Percentiles rank a stretch among this genome's conserved stretches.
Evolutionary conservation across 2,113 vertebrate species (phyloP).

Genomic region (Sorex fumeus): DNA sequence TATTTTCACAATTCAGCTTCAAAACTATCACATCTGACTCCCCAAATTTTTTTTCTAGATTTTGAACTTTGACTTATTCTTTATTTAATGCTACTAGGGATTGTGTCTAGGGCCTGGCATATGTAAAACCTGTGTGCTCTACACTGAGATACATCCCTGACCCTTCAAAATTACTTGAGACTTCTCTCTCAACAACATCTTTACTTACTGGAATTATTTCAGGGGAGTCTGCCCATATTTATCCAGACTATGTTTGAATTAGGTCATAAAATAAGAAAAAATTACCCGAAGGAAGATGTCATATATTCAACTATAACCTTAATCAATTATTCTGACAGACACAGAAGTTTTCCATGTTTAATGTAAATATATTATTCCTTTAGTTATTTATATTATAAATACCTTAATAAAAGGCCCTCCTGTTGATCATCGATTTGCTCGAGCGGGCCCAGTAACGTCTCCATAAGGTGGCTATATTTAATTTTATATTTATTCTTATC

Average conservation of each 20-base stretch:
- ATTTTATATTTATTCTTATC: slow-evolving; percentile 27
- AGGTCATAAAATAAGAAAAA: slow-evolving; percentile 62
- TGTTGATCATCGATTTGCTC: no score
- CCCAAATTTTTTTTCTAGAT: not conserved
- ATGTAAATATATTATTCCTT: not conserved
- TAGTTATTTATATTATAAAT: not conserved
- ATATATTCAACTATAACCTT: not conserved
- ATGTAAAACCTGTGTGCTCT: no score
- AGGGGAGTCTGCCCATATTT: not conserved
- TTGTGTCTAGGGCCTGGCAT: no score
- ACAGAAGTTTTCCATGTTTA: slow-evolving; percentile 17
- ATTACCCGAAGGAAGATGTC: slow-evolving; percentile 61
- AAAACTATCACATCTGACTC: slow-evolving; percentile 39
- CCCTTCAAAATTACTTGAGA: not conserved
- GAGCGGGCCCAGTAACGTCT: no score
- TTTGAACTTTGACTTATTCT: slow-evolving; percentile 38
- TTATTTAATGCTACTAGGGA: not conserved
- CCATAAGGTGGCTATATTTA: slow-evolving; percentile 9
- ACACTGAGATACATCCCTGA: no score
- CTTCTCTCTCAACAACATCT: slow-evolving; percentile 31
- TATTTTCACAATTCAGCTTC: slow-evolving; percentile 58
- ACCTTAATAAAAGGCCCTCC: no score
- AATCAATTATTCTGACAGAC: slow-evolving; percentile 24
- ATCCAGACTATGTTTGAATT: slow-evolving; percentile 48
- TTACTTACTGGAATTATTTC: slow-evolving; percentile 54